phyloP scores from a whole-genome alignment of 1,140 invertebrate genomes.

The Hydropsyche tenuis region DNA sequence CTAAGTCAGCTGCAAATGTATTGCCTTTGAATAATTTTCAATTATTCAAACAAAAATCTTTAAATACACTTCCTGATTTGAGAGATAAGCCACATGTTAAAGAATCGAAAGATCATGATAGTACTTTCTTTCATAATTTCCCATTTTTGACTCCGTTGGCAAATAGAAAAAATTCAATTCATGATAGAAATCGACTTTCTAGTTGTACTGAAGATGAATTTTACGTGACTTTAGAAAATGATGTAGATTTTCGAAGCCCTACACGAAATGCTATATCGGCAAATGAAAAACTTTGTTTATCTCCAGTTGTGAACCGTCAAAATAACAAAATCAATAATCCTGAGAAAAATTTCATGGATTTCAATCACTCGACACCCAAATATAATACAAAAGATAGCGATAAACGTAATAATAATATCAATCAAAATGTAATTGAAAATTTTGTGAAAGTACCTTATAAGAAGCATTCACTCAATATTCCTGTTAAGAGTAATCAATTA shows the following conservation, averaged over 20 bases:
- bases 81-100: conserved; percentile 52
- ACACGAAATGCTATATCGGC: conserved; percentile 2
- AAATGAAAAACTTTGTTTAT: not conserved
- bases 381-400: not conserved
- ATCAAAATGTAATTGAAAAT: not conserved
- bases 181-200: conserved; percentile 53
- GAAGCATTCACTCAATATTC: not conserved
- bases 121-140: conserved; percentile 59
- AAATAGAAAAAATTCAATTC: conserved; percentile 58
- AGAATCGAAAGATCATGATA: conserved; percentile 53
- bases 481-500: not conserved
- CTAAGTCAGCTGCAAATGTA: conserved; percentile 54
- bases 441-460: not conserved
- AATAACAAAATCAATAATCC: not conserved
- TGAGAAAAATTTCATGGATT: not conserved
- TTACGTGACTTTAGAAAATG: conserved; percentile 56
- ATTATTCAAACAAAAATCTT: conserved; percentile 61
- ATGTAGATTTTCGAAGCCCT: conserved; percentile 51
- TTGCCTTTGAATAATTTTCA: conserved; percentile 60
- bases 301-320: not conserved
- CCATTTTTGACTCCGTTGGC: conserved; percentile 63
- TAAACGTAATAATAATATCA: conserved; percentile 7
- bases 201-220: conserved; percentile 61
- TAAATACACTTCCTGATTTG: conserved; percentile 59
- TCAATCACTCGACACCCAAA: conserved; percentile 32